These are phyloP conservation scores for Thamnaconus septentrionalis DNA, from an alignment of 2,113 vertebrate genomes.

Conservation along the genomic window DNA sequence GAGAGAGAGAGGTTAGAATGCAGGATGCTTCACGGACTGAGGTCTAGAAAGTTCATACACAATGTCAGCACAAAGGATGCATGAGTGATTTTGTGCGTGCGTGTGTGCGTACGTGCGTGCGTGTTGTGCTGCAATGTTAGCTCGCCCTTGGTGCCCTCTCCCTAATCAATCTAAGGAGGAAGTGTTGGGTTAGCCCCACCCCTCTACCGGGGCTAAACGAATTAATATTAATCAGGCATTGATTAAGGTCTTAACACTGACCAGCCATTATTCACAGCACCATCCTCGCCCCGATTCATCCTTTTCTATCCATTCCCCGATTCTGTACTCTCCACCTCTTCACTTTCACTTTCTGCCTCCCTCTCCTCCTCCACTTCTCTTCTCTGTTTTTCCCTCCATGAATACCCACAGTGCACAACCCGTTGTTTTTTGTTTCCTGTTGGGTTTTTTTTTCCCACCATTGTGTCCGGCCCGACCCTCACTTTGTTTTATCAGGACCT, in stretches of 20 bases:
- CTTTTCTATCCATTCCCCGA: constrained; percentile 30
- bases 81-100: constrained; percentile 38
- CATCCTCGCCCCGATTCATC: constrained; percentile 25
- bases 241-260: constrained; percentile 74
- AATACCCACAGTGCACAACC: neutral
- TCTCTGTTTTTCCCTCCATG: neutral
- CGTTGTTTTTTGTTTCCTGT: neutral
- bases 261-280: constrained; percentile 70
- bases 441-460: neutral
- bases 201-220: constrained; percentile 62
- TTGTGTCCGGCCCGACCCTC: neutral
- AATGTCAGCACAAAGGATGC: constrained; percentile 59
- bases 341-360: neutral
- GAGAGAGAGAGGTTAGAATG: constrained; percentile 39
- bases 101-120: constrained; percentile 11
- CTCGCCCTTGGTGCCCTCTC: constrained; percentile 61
- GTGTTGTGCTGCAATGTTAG: constrained; percentile 48
- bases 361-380: neutral
- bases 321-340: constrained; percentile 7
- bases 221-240: constrained; percentile 82
- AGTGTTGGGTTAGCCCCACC: constrained; percentile 68
- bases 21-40: constrained; percentile 34
- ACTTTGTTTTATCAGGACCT: neutral
- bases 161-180: constrained; percentile 73
- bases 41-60: constrained; percentile 47